Base-by-base conservation (phyloP, 2,888 invertebrate genomes). In the Nasonovia ribisnigri region DNA sequence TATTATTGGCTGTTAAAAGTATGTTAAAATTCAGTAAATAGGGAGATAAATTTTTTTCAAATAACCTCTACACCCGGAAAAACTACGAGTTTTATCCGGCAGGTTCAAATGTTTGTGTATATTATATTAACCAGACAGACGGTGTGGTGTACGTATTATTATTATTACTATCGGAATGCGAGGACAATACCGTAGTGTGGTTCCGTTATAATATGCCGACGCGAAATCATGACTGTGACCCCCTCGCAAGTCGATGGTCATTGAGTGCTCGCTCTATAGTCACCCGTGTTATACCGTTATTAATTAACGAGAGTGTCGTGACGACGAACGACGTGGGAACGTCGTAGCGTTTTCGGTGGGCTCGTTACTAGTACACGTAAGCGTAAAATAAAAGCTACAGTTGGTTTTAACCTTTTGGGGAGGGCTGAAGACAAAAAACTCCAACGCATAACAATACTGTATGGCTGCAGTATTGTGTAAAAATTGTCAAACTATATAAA, bases 291-390 rank as follows among this genome's bases (percentile, higher is more conserved):
- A 51, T 89, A 93, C 93, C 89, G 93, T 93, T 93, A 93, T 90
- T 90, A 90, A 93, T 93, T 93, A 93, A 93, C 89, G 90, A 93
- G 89, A 86, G 48, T 42, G 92, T 92, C 92, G 92, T 92, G 92
- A 92, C 87, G 42, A 48, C 36, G 84, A 24, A n/a, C 43, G 57
- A 46, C 43, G 42, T 67, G 60, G 48, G 86, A 84, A 91, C 77
- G 24, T n/a, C 26, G 84, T n/a, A 51, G 54, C 26, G 54, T 92
- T 92, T 92, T 87, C 67, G 87, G 87, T 10, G 29, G 43, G 57
- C 57, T 26, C 42, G 42, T 51, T 77, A 36, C 60, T n/a, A 16
- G 89, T 16, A 20, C 10, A 60, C 20, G 20, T 36, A 20, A 77
- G 77, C 8, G 36, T 77, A 36, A 36, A 67, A 67, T 67, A 16